Evolutionary conservation across 2,888 invertebrate species (phyloP).

Genomic region (Limnephilus rhombicus): DNA sequence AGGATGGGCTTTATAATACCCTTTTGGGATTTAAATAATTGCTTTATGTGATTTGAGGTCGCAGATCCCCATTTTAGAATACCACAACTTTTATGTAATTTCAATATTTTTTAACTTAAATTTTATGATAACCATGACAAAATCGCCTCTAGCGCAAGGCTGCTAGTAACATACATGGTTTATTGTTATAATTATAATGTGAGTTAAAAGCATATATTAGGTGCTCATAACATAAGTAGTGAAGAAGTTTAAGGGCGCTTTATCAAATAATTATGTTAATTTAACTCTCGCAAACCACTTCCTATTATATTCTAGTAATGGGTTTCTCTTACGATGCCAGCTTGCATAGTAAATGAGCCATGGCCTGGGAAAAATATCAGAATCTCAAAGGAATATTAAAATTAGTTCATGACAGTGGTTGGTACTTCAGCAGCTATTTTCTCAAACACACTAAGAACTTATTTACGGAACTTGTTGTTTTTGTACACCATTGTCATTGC

Average conservation of each 20-base stretch:
- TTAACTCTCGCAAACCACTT: not conserved
- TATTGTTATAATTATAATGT: not conserved
- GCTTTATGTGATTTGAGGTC: no score
- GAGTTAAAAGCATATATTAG: not conserved
- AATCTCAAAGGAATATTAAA: constrained; percentile 3
- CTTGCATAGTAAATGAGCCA: not conserved
- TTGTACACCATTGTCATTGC: not conserved
- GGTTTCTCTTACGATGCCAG: constrained; percentile 10
- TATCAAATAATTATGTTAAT: not conserved
- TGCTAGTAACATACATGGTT: not conserved
- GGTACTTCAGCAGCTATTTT: not conserved
- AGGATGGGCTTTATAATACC: no score
- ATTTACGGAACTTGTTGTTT: not conserved
- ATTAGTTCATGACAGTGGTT: not conserved
- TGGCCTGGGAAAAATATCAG: not conserved
- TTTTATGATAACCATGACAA: no score
- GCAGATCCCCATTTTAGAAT: no score
- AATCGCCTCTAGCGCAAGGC: no score
- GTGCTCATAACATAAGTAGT: not conserved
- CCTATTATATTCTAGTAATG: constrained; percentile 12
- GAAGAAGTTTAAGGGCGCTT: not conserved
- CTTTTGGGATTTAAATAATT: no score
- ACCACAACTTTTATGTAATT: no score
- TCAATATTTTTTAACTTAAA: no score
- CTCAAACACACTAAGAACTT: not conserved